Percentiles rank a stretch among this genome's conserved stretches.
Conservation (phyloP, 2,888 invertebrate species). For the Macrophya alboannulata region DNA sequence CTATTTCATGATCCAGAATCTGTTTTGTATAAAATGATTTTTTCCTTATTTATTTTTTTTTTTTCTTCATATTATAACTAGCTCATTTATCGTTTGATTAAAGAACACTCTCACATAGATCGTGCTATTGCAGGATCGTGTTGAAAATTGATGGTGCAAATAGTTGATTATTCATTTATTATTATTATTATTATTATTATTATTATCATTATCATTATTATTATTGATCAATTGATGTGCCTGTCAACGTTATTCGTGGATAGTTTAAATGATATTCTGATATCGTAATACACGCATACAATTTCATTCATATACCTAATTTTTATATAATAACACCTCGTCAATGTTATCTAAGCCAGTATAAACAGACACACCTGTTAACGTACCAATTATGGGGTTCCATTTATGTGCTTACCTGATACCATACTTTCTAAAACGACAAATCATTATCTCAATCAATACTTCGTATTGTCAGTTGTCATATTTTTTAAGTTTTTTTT, state of each 20-base stretch:
- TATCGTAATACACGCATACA: conserved; percentile 67
- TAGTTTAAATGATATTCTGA: conserved; percentile 69
- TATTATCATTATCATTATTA: neutral
- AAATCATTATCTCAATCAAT: conserved; percentile 58
- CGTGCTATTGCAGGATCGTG: neutral
- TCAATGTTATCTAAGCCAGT: conserved; percentile 47
- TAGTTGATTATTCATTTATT: conserved; percentile 9
- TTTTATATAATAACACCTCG: conserved; percentile 53
- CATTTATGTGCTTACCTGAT: conserved; percentile 67
- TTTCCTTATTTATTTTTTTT: neutral
- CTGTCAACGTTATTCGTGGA: conserved; percentile 66
- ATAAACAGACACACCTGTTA: conserved; percentile 62
- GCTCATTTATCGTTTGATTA: neutral
- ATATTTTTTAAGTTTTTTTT: conserved; percentile 18
- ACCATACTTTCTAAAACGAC: conserved; percentile 66
- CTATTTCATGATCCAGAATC: neutral
- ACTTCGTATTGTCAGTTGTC: conserved; percentile 59
- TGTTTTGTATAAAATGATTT: neutral
- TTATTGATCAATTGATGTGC: conserved; percentile 7
- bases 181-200: neutral
- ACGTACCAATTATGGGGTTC: conserved; percentile 65
- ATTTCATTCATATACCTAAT: conserved; percentile 52
- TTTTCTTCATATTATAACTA: neutral
- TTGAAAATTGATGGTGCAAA: conserved; percentile 18
- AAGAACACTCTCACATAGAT: neutral